Evolutionary conservation across 1,140 invertebrate species (phyloP), one percentile per base, ranked within the genome.

Genomic region (Batillaria attramentaria): DNA sequence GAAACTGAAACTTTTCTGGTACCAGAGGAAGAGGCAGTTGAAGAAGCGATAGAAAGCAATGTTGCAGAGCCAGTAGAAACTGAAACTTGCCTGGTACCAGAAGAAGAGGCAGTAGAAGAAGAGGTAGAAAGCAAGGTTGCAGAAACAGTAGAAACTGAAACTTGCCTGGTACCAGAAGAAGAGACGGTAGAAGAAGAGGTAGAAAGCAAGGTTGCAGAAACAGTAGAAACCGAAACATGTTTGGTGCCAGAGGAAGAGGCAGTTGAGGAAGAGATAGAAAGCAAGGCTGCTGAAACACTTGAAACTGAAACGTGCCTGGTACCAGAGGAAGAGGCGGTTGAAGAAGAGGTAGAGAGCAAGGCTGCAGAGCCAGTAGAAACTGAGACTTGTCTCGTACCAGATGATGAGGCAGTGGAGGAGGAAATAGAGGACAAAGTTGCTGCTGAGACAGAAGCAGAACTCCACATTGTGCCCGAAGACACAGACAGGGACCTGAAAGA

Each of bases 41-140:
- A 82, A 57, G 68, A 77, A 77, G 54, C 46, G 46, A 43, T 62
- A 39, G 70, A 72, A 72, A 65, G 43, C 37, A 8, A 74, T 31
- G 65, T 43, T 20, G 65, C 16, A 50, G 33, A 39, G 20, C 6
- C 8, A 42, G 41, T 16, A 37, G 24, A 70, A 70, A 24, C 39
- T 72, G 24, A 41, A 43, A 35, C 13, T n/a, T n/a, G n/a, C n/a
- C n/a, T n/a, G n/a, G n/a, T n/a, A n/a, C n/a, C n/a, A n/a, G n/a
- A n/a, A n/a, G n/a, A 83, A 62, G 79, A 83, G 28, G 76, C 82
- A 28, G 84, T 88, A 84, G 90, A 87, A 87, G 90, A 90, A 37
- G 82, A 83, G 62, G 50, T n/a, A 41, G 74, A 76, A 60, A 72
- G 42, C 54, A n/a, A 70, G 16, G 20, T 24, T 41, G 69, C 28